phyloP scores from a whole-genome alignment of 2,113 vertebrate genomes.

The Phrynosoma platyrhinos region DNA sequence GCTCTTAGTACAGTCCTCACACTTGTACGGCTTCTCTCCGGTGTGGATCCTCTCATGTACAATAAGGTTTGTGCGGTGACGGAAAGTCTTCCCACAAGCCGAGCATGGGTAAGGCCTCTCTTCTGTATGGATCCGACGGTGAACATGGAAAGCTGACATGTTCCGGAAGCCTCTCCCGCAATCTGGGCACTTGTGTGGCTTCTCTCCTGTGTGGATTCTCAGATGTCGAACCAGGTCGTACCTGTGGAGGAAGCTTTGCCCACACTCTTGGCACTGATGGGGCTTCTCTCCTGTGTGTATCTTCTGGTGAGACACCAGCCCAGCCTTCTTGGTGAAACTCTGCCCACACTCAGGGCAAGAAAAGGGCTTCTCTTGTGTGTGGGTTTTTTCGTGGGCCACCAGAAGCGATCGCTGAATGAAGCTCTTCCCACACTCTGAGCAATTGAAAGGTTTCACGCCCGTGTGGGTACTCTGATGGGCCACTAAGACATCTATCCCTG shows the following conservation, averaged over 20 bases:
- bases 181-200: conserved; percentile 64
- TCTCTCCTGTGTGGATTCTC: conserved; percentile 47
- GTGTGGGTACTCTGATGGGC: conserved; percentile 67
- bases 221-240: conserved; percentile 23
- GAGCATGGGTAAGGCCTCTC: conserved; percentile 70
- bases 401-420: conserved; percentile 21
- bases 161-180: conserved; percentile 67
- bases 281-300: conserved; percentile 31
- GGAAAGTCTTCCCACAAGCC: conserved; percentile 71
- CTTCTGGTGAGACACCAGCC: conserved; percentile 22
- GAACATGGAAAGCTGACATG: conserved; percentile 68
- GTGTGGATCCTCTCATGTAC: conserved; percentile 73
- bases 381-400: background rate
- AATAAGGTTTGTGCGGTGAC: conserved; percentile 67
- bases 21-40: conserved; percentile 70
- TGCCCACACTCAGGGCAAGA: conserved; percentile 15
- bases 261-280: conserved; percentile 6
- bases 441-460: conserved; percentile 42
- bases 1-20: conserved; percentile 67
- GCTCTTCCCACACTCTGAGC: conserved; percentile 12
- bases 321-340: conserved; percentile 15
- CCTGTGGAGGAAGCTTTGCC: conserved; percentile 21
- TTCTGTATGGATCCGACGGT: conserved; percentile 70
- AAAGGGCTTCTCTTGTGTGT: conserved; percentile 18
- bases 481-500: conserved; percentile 59